Conservation (phyloP, 1,140 invertebrate species). For the Polypedilum vanderplanki region DNA sequence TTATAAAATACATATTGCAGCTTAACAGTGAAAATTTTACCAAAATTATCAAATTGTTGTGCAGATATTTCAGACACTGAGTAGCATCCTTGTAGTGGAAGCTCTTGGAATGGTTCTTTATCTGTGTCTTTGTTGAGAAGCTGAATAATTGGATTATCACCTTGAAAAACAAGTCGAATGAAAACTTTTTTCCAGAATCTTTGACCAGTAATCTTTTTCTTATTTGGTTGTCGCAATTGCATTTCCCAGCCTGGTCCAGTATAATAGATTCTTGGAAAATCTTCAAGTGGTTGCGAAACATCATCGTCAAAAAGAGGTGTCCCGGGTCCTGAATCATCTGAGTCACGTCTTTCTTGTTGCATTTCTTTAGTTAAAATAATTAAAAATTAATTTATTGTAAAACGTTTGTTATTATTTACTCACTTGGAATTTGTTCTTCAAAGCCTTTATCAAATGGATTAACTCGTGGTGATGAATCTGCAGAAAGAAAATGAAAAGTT, state of each 20-base stretch:
- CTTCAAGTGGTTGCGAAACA: conserved; percentile 83
- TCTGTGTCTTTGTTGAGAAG: conserved; percentile 77
- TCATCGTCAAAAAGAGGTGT: conserved; percentile 94
- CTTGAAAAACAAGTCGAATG: conserved; percentile 69
- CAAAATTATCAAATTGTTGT: conserved; percentile 96
- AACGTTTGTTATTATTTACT: not conserved
- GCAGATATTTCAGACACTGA: conserved; percentile 87
- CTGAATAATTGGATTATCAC: conserved; percentile 77
- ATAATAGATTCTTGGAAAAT: conserved; percentile 77
- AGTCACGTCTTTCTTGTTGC: conserved; percentile 49
- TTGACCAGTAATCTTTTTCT: conserved; percentile 96
- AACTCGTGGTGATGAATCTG: conserved; percentile 49
- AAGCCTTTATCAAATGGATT: conserved; percentile 76
- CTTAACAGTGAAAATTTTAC: conserved; percentile 98
- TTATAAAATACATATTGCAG: conserved; percentile 98
- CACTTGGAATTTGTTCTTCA: conserved; percentile 41
- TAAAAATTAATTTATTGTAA: conserved; percentile 30
- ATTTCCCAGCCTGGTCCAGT: conserved; percentile 91
- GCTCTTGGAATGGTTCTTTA: conserved; percentile 87
- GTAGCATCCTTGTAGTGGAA: conserved; percentile 87
- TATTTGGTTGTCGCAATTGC: conserved; percentile 90
- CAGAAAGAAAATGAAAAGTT: not conserved
- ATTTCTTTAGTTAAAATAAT: conserved; percentile 28
- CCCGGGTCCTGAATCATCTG: conserved; percentile 68
- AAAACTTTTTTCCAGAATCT: conserved; percentile 97